These are phyloP conservation scores for Heterochromis multidens DNA, from an alignment of 2,113 vertebrate genomes.

Conservation along the genomic window DNA sequence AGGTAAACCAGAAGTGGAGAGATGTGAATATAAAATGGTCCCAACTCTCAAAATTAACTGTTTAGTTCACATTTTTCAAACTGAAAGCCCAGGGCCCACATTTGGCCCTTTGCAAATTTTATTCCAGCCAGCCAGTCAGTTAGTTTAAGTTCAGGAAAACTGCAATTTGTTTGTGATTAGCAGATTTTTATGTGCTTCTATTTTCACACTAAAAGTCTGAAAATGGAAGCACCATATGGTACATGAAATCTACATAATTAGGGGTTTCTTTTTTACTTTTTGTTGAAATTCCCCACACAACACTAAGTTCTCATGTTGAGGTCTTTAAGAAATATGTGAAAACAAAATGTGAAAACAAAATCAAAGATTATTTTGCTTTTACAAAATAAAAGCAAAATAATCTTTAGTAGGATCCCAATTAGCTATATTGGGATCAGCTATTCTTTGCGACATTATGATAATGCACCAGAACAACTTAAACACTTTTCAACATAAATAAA, in stretches of 20 bases:
- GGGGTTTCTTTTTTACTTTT: accelerated
- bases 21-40: too few relatives aligned
- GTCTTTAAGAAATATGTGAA: background rate
- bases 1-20: background rate
- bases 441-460: background rate
- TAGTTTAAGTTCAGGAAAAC: background rate
- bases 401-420: background rate
- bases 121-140: background rate
- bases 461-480: background rate
- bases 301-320: background rate
- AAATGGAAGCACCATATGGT: accelerated
- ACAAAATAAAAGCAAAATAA: background rate
- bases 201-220: background rate
- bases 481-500: background rate
- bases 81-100: background rate
- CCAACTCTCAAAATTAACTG: too few relatives aligned
- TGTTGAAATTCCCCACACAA: background rate
- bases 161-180: background rate
- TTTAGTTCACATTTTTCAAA: background rate
- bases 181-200: accelerated
- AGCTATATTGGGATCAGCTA: too few relatives aligned
- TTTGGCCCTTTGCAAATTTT: background rate
- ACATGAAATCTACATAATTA: background rate
- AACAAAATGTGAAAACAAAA: background rate
- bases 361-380: background rate